Base-by-base conservation (phyloP, 1,140 invertebrate genomes). In the Drosophila sp. region DNA sequence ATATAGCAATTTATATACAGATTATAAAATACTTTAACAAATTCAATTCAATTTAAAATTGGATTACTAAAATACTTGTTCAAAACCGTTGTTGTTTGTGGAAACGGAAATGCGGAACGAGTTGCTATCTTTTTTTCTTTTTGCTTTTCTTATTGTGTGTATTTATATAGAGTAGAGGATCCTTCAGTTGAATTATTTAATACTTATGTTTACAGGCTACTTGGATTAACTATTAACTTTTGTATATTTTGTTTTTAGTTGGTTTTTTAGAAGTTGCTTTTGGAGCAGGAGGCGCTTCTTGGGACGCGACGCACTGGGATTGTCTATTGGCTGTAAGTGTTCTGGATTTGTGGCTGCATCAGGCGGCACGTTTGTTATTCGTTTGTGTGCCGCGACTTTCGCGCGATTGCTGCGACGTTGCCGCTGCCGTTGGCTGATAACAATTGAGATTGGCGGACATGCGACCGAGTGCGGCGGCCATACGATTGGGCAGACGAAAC, bases 381-480 rank as follows among this genome's bases (percentile, higher is more conserved):
- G 58, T 62, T 14, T 64, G 61, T 34, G 65, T 58, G 43, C 51
- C 53, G 6, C 51, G 43, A 9, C n/a, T 53, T 27, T 36, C 40
- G 36, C 53, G 63, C 14, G 27, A 32, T 7, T 75, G 66, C 18
- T 54, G 48, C 41, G 43, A 32, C 14, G 46, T 41, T 11, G 66
- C 40, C 4, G 21, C 40, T 21, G 21, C 21, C 1, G 40, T 56
- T 7, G 70, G 64, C 56, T 89, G 79, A 62, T 90, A 90, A 36
- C 89, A 90, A 25, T 90, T 90, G 32, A 90, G 58, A 76, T 87
- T 90, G 40, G 83, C 69, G 36, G 89, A 89, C 58, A 90, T 66
- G 29, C 89, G 79, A 25, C 70, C 66, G 5, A 90, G 43, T 14
- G 80, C 73, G n/a, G 66, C 67, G 8, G 54, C 54, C 77, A 90